phyloP scores from a whole-genome alignment of 53 echinoderm and acorn worm genomes.

The Temnopleurus reevesii region DNA sequence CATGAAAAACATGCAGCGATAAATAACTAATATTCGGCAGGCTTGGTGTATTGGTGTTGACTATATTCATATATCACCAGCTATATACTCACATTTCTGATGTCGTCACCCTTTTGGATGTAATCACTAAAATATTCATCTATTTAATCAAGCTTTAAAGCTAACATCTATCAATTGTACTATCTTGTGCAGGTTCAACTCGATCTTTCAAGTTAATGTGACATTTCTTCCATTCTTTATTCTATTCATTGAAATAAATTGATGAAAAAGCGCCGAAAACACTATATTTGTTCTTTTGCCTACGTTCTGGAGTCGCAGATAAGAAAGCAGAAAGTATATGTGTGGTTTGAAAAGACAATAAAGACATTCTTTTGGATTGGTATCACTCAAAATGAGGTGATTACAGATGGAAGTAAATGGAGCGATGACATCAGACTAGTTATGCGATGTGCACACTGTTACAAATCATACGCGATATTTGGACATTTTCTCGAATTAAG shows the following conservation, averaged over 20 bases:
- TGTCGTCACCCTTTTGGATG: constrained; percentile 6
- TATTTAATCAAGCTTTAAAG: background rate
- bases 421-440: constrained; percentile 28
- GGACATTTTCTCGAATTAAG: constrained; percentile 11
- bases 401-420: background rate
- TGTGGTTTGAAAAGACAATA: background rate
- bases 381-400: background rate
- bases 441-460: constrained; percentile 51
- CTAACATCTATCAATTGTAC: background rate
- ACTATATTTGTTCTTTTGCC: constrained; percentile 12
- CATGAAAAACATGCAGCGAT: background rate
- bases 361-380: background rate
- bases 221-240: constrained; percentile 1
- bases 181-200: constrained; percentile 13
- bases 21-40: background rate
- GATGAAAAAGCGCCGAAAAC: constrained; percentile 11
- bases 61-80: constrained; percentile 11
- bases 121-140: constrained; percentile 4
- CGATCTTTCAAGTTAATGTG: constrained; percentile 21
- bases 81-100: background rate
- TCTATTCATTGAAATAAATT: background rate
- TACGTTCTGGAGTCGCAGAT: background rate
- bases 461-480: background rate
- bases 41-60: background rate
- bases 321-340: background rate